Percentiles rank a stretch among this genome's conserved stretches.
These are phyloP conservation scores for Laodelphax striatellus DNA, from an alignment of 1,140 invertebrate species.

Conservation along the genomic window DNA sequence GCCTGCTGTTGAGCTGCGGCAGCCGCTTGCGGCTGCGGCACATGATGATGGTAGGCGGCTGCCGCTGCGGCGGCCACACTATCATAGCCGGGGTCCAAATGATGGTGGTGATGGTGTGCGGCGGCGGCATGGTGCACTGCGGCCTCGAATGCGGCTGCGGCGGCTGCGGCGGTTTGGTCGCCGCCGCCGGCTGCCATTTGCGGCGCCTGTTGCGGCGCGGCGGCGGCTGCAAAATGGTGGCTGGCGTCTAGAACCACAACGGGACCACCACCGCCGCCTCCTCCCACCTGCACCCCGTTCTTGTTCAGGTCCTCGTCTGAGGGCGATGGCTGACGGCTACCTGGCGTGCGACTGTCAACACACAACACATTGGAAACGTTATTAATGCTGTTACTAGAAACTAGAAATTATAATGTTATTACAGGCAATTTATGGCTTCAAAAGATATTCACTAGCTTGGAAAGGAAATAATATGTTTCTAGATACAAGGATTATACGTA, in stretches of 20 bases:
- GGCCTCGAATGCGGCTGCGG: too few species aligned
- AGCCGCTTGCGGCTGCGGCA: constrained; percentile 21
- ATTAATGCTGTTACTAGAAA: too few species aligned
- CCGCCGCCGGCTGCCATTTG: constrained; percentile 28
- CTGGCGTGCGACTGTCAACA: constrained; percentile 57
- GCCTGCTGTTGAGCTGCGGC: background rate
- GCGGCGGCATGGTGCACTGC: too few species aligned
- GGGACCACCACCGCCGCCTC: constrained; percentile 27
- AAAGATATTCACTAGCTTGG: too few species aligned
- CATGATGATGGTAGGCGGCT: constrained; percentile 32
- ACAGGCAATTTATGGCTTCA: too few species aligned
- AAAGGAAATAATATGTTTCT: too few species aligned
- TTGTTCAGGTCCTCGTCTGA: constrained; percentile 69
- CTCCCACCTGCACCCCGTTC: constrained; percentile 29
- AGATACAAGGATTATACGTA: too few species aligned
- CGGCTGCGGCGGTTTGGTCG: constrained; percentile 25
- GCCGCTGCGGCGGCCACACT: constrained; percentile 30
- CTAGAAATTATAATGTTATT: too few species aligned
- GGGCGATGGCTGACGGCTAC: constrained; percentile 82
- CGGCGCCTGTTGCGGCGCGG: constrained; percentile 6
- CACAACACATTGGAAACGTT: constrained; percentile 28
- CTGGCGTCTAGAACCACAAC: constrained; percentile 31
- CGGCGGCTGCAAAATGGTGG: constrained; percentile 26
- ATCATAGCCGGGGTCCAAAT: constrained; percentile 13
- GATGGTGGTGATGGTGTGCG: too few species aligned